Evolutionary conservation across 1,140 invertebrate species (phyloP).

Genomic region (Neodiprion pinetum): DNA sequence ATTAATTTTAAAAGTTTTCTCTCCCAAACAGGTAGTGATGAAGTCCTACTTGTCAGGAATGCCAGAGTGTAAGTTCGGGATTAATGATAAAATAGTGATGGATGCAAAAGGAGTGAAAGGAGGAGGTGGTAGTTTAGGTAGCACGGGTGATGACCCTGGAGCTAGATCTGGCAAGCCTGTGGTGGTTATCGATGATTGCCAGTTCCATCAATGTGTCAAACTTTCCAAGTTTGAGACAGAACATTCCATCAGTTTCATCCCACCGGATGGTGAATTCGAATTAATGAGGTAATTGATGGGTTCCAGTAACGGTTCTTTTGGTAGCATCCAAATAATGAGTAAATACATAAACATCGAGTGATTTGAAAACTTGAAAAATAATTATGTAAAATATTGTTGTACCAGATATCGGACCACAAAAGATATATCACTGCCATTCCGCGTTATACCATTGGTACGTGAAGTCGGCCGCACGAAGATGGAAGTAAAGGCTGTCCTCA

Average conservation of each 20-base stretch:
- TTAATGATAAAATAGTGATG: constrained; percentile 99
- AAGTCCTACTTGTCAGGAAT: constrained; percentile 99
- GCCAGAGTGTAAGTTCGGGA: constrained; percentile 99
- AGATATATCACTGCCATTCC: constrained; percentile 99
- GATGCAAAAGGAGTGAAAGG: constrained; percentile 91
- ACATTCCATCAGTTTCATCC: constrained; percentile 99
- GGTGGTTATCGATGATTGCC: constrained; percentile 99
- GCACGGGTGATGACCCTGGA: constrained; percentile 82
- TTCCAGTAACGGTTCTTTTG: background rate
- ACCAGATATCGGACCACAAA: constrained; percentile 98
- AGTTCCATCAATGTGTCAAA: constrained; percentile 99
- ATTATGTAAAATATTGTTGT: constrained; percentile 16
- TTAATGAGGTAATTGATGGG: constrained; percentile 85
- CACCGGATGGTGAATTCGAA: constrained; percentile 99
- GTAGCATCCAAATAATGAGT: constrained; percentile 7
- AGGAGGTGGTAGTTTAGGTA: constrained; percentile 67
- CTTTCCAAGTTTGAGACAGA: constrained; percentile 99
- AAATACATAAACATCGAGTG: constrained; percentile 15
- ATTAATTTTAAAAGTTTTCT: constrained; percentile 15
- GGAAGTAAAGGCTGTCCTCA: constrained; percentile 99
- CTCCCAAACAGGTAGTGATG: constrained; percentile 83
- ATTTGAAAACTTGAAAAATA: constrained; percentile 17
- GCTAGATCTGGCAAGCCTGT: constrained; percentile 90
- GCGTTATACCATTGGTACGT: constrained; percentile 97
- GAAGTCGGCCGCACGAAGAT: constrained; percentile 99